Conservation (phyloP, 2,113 vertebrate species). For the rabbit (Oryctolagus cuniculus) region DNA sequence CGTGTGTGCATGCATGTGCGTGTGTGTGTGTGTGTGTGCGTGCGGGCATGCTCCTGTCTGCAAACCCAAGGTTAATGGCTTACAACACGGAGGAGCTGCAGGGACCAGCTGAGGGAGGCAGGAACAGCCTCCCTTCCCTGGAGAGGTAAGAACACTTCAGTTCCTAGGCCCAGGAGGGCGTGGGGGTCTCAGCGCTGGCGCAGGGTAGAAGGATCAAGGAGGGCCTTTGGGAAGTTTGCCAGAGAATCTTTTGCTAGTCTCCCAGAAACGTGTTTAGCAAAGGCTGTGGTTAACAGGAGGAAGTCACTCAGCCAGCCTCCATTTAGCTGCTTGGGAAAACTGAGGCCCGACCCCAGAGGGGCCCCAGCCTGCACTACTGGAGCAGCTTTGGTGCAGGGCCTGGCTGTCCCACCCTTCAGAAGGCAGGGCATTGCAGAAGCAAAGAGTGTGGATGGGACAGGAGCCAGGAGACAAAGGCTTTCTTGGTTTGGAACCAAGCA, state of each 20-base stretch:
- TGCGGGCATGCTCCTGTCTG: neutral
- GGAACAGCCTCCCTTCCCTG: accelerated
- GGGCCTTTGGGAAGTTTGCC: accelerated
- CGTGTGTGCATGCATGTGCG: neutral
- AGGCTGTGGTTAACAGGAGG: neutral
- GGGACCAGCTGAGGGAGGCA: accelerated
- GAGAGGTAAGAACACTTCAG: accelerated
- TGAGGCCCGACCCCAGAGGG: neutral
- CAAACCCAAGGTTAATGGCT: neutral
- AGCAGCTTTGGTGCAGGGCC: neutral
- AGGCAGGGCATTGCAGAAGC: neutral
- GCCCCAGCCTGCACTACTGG: neutral
- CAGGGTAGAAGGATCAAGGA: accelerated
- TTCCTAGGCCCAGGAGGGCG: neutral
- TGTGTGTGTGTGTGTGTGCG: neutral
- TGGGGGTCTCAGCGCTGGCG: neutral
- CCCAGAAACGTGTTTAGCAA: slow-evolving; percentile 3
- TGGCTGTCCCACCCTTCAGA: neutral
- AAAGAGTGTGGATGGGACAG: neutral
- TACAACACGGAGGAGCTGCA: neutral
- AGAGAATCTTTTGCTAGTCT: neutral
- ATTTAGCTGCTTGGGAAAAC: neutral
- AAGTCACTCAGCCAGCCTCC: neutral
- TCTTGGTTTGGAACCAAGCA: neutral
- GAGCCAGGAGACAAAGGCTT: neutral